phyloP scores from a whole-genome alignment of 1,140 invertebrate genomes.

The Diachasmimorpha longicaudata region DNA sequence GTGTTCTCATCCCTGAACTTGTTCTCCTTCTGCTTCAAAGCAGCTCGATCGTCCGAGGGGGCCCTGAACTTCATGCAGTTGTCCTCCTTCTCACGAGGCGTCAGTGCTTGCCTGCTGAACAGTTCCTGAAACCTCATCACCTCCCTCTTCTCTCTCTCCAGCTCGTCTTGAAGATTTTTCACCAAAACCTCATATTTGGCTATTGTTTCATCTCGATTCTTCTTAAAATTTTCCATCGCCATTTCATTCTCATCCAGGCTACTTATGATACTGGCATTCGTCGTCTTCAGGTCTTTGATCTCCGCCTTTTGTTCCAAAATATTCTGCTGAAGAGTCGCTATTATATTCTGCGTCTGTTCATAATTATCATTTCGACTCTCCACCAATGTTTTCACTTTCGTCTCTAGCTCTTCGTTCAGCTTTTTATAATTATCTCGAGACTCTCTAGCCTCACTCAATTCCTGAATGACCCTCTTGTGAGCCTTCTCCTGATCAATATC shows the following conservation, averaged over 20 bases:
- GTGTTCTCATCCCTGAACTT: constrained; percentile 29
- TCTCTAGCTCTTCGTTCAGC: constrained; percentile 1
- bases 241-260: constrained; percentile 30
- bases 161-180: constrained; percentile 37
- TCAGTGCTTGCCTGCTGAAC: constrained; percentile 29
- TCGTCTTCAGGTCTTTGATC: not conserved
- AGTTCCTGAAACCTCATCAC: constrained; percentile 39
- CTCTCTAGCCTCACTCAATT: constrained; percentile 18
- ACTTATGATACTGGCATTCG: not conserved
- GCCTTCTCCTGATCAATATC: constrained; percentile 19
- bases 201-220: constrained; percentile 44
- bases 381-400: not conserved
- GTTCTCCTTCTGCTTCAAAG: constrained; percentile 16
- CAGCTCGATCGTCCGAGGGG: not conserved
- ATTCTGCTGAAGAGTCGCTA: not conserved
- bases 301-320: not conserved
- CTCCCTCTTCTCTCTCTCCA: constrained; percentile 41
- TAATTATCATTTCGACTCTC: not conserved
- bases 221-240: constrained; percentile 48
- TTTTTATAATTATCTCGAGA: not conserved
- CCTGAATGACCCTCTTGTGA: constrained; percentile 21
- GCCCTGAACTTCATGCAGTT: constrained; percentile 5
- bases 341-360: not conserved
- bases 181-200: constrained; percentile 48
- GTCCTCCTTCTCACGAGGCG: constrained; percentile 24